Base-by-base conservation (phyloP, 2,797 vertebrate species). In the Microchirus variegatus region DNA sequence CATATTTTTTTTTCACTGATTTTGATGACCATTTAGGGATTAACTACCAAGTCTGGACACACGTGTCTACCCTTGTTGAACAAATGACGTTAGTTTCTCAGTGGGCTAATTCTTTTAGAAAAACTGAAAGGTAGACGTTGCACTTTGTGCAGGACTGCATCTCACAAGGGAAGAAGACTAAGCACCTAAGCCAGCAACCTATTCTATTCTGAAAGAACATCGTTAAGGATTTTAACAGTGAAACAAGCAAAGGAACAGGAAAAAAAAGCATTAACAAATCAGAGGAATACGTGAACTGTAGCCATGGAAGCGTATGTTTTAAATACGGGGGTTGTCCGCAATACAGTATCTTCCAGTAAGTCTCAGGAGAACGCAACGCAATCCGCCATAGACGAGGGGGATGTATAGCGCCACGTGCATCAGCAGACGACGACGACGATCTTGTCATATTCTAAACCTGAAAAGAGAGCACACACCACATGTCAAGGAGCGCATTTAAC, bases 361-460 rank as follows among this genome's bases (percentile, higher is more conserved):
- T 89, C 90, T 81, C 92, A 91, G 92, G 90, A 63, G 84, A 93
- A 92, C 93, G 91, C 92, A 93, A 93, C 92, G 93, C 92, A 90
- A 90, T 93, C 92, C 91, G 91, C 91, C 91, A 73, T 70, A 89
- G 91, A 92, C 90, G 82, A 75, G 79, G 78, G 79, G 81, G 61
- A 38, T 84, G 89, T 77, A 89, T 91, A 91, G 91, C 89, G 89
- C 86, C 93, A 90, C 86, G 90, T 92, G 90, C 92, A 93, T 89
- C 93, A 88, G 93, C 92, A 92, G 92, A 93, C 90, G 74, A 91
- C 89, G 74, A 91, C 89, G 88, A 90, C 91, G 90, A 92, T 92
- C 92, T 91, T 91, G 91, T 90, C 86, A 92, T 91, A 94, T 93
- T 92, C 92, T 94, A 94, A 93, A 93, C 93, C 93, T 94, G 93